Evolutionary conservation across 2,797 vertebrate genomes (phyloP).

Genomic region (Macropodus opercularis): DNA sequence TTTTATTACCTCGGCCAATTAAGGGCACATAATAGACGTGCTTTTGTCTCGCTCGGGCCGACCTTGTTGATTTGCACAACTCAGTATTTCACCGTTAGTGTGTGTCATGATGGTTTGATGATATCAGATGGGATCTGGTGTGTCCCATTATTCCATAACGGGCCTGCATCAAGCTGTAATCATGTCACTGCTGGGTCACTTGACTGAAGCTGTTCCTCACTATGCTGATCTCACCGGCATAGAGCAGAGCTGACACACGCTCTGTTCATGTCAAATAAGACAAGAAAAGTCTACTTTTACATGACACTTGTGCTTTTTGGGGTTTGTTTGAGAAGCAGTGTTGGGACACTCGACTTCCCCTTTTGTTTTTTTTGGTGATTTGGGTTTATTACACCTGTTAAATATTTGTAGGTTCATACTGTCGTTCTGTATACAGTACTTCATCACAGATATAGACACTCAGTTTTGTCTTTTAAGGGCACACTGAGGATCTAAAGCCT

Average conservation of each 20-base stretch:
- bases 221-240: too few relatives aligned
- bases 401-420: too few relatives aligned
- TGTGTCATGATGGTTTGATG: conserved; percentile 14
- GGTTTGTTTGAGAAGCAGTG: too few relatives aligned
- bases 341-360: too few relatives aligned
- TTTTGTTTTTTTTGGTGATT: too few relatives aligned
- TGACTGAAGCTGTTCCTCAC: background rate
- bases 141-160: conserved; percentile 18
- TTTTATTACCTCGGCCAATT: conserved; percentile 19
- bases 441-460: too few relatives aligned
- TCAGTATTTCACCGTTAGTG: conserved; percentile 19
- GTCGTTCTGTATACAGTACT: too few relatives aligned
- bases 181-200: background rate
- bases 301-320: too few relatives aligned
- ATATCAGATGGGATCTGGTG: conserved; percentile 14
- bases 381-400: too few relatives aligned
- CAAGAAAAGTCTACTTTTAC: too few relatives aligned
- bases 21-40: conserved; percentile 13
- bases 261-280: too few relatives aligned
- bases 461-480: conserved; percentile 14
- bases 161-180: background rate
- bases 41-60: conserved; percentile 19
- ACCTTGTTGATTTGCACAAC: conserved; percentile 15
- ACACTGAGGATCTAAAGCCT: background rate
- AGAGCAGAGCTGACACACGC: too few relatives aligned